phyloP scores from a whole-genome alignment of 2,113 vertebrate species.

The Gasterosteus aculeatus region DNA sequence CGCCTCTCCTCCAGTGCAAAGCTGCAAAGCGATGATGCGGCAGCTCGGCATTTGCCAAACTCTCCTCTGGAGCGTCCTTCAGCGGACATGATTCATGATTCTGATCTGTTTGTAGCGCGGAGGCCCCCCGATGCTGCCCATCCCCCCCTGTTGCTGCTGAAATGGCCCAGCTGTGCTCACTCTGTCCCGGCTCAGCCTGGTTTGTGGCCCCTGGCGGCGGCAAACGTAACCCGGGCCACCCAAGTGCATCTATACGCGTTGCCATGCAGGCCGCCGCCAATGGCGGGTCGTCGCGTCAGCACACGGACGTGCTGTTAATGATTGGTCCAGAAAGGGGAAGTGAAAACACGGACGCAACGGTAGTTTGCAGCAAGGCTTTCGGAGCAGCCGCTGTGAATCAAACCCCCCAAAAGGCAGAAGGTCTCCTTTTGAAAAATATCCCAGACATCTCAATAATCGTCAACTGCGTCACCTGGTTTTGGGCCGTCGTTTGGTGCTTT shows the following conservation, averaged over 20 bases:
- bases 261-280: constrained; percentile 33
- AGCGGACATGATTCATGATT: not conserved
- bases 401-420: too few species aligned
- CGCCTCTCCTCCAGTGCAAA: not conserved
- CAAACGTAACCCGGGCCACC: constrained; percentile 55
- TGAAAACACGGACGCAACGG: constrained; percentile 5
- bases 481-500: too few species aligned
- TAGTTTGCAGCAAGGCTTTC: constrained; percentile 13
- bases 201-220: constrained; percentile 28
- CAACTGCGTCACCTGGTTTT: not conserved
- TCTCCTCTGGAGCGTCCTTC: constrained; percentile 1
- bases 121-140: constrained; percentile 23
- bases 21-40: constrained; percentile 7
- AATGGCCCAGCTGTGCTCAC: constrained; percentile 58
- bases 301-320: not conserved
- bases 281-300: not conserved
- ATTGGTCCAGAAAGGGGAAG: constrained; percentile 29
- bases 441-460: not conserved
- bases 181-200: constrained; percentile 52
- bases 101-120: not conserved
- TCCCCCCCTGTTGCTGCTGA: constrained; percentile 45
- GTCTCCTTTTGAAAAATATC: not conserved
- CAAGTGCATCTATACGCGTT: constrained; percentile 42
- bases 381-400: not conserved
- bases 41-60: constrained; percentile 45